These are phyloP conservation scores for Pachyramphus minor DNA, from an alignment of 2,113 vertebrate species.

Conservation along the genomic window DNA sequence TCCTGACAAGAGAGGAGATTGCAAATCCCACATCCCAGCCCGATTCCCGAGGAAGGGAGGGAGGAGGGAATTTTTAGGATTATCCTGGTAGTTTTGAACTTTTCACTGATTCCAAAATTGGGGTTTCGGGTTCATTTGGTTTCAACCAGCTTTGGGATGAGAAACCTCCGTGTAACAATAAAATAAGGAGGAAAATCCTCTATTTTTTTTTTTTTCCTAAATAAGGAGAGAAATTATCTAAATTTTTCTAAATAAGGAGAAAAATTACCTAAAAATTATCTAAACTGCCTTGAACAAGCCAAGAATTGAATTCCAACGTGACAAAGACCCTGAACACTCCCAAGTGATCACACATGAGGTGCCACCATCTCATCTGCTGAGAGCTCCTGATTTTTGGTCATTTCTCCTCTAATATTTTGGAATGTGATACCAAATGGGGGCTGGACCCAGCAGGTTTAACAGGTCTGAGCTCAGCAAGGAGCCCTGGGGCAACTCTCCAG, in stretches of 20 bases:
- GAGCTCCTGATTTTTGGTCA: fast-evolving
- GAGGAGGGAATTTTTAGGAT: background rate
- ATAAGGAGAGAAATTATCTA: background rate
- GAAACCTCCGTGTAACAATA: background rate
- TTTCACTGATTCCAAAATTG: background rate
- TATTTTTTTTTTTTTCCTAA: background rate
- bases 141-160: background rate
- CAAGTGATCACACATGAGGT: fast-evolving
- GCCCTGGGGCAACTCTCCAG: fast-evolving
- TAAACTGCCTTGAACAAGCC: background rate
- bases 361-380: background rate
- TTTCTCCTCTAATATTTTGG: background rate
- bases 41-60: background rate
- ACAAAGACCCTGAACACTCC: too few relatives aligned
- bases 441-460: background rate
- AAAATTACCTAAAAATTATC: background rate
- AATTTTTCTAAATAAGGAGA: background rate
- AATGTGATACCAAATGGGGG: fast-evolving
- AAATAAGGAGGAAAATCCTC: background rate
- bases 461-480: background rate
- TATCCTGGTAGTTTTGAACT: background rate
- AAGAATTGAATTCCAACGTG: background rate
- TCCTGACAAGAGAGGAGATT: background rate
- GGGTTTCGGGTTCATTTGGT: fast-evolving
- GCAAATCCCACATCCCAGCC: background rate